Conservation (phyloP, 2,113 vertebrate genomes). For the Cephalopholis sonnerati region DNA sequence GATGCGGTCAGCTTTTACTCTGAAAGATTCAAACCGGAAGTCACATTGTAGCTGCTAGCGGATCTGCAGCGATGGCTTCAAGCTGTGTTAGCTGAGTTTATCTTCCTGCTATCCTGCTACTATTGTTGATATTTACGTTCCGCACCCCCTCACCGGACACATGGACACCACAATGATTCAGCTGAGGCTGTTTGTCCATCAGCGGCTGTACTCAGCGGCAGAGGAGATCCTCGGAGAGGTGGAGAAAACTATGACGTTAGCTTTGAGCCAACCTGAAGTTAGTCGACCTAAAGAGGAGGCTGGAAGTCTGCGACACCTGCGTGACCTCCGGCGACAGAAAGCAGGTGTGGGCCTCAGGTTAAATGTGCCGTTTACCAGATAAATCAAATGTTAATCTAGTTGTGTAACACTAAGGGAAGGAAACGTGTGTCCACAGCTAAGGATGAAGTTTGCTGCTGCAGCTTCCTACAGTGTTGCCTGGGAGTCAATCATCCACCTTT, state of each 20-base stretch:
- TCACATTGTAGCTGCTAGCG: no score
- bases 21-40: no score
- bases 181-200: conserved; percentile 51
- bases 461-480: no score
- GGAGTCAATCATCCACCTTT: no score
- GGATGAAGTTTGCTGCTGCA: no score
- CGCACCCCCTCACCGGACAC: background rate
- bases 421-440: no score
- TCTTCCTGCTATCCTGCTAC: accelerated
- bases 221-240: conserved; percentile 61
- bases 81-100: background rate
- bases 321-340: background rate
- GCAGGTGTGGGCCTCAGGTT: conserved; percentile 10
- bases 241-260: conserved; percentile 53
- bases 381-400: no score
- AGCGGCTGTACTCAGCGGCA: conserved; percentile 34
- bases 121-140: background rate
- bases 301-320: conserved; percentile 14
- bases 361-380: background rate
- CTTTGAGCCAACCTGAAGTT: conserved; percentile 40
- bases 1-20: no score
- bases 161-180: conserved; percentile 39
- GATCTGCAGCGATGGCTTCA: no score
- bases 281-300: conserved; percentile 29
- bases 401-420: no score